Evolutionary conservation across 2,113 vertebrate species (phyloP).

Genomic region (Calonectris borealis): DNA sequence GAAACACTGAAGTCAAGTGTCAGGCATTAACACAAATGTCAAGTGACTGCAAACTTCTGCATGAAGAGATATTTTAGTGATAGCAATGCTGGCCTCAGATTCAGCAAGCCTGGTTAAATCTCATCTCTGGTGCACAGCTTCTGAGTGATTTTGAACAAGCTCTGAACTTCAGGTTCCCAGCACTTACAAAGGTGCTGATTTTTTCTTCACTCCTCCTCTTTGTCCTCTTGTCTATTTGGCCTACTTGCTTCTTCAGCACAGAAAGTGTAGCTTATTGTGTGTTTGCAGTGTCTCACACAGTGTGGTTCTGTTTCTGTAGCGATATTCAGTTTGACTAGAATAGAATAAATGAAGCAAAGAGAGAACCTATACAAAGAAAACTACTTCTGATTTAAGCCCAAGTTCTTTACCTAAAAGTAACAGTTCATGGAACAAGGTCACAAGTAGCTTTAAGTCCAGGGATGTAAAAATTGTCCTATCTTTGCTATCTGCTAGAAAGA

Average conservation of each 20-base stretch:
- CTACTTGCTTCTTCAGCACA: not conserved
- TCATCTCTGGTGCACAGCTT: not conserved
- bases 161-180: not conserved
- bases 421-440: not conserved
- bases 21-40: constrained; percentile 51
- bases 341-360: not conserved
- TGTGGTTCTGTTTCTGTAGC: not conserved
- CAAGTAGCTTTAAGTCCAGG: not conserved
- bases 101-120: not conserved
- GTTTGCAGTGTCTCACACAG: not conserved
- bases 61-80: constrained; percentile 14
- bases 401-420: not conserved
- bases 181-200: not conserved
- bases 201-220: not conserved
- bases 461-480: not conserved
- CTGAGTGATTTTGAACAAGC: not conserved
- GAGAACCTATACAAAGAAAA: not conserved
- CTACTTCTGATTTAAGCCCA: not conserved
- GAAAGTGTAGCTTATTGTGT: not conserved
- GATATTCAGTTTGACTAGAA: not conserved
- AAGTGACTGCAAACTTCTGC: constrained; percentile 38
- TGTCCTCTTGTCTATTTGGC: not conserved
- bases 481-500: not conserved
- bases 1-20: constrained; percentile 32
- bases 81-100: not conserved